Conservation (phyloP, 2,888 invertebrate genomes). For the Chrysodeixis includens region DNA sequence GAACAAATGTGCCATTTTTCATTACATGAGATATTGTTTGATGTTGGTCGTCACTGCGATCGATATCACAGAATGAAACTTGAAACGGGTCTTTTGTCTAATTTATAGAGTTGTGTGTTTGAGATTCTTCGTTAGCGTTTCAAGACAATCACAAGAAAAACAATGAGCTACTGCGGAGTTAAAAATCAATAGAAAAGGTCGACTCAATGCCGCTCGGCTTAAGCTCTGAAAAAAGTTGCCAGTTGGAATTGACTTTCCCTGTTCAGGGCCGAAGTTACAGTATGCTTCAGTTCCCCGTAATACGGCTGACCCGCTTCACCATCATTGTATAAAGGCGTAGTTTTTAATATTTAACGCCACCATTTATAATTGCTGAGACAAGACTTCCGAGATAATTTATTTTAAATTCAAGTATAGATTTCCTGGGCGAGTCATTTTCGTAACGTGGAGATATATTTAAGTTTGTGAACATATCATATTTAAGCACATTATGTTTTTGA, state of each 20-base stretch:
- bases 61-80: slow-evolving; percentile 11
- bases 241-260: slow-evolving; percentile 83
- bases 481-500: too few relatives aligned
- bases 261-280: slow-evolving; percentile 74
- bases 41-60: too few relatives aligned
- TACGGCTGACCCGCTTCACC: slow-evolving; percentile 69
- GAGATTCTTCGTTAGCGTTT: slow-evolving; percentile 48
- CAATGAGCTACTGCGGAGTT: slow-evolving; percentile 59
- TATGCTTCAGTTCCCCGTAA: slow-evolving; percentile 66
- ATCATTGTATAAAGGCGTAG: slow-evolving; percentile 48
- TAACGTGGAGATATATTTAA: too few relatives aligned
- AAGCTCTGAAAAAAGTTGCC: slow-evolving; percentile 76
- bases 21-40: too few relatives aligned
- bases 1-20: too few relatives aligned
- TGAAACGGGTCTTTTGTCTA: neutral
- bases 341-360: slow-evolving; percentile 40
- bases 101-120: slow-evolving; percentile 30
- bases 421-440: neutral
- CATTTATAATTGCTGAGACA: slow-evolving; percentile 34
- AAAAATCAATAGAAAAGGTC: slow-evolving; percentile 71
- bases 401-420: neutral
- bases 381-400: slow-evolving; percentile 8
- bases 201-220: slow-evolving; percentile 63
- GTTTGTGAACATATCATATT: too few relatives aligned
- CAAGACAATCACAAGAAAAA: slow-evolving; percentile 56